A percentile compares a stretch with the other conserved stretches of the same genome.
These are phyloP conservation scores for Monarcha castaneiventris DNA, from an alignment of 2,113 vertebrate species.

Conservation along the genomic window DNA sequence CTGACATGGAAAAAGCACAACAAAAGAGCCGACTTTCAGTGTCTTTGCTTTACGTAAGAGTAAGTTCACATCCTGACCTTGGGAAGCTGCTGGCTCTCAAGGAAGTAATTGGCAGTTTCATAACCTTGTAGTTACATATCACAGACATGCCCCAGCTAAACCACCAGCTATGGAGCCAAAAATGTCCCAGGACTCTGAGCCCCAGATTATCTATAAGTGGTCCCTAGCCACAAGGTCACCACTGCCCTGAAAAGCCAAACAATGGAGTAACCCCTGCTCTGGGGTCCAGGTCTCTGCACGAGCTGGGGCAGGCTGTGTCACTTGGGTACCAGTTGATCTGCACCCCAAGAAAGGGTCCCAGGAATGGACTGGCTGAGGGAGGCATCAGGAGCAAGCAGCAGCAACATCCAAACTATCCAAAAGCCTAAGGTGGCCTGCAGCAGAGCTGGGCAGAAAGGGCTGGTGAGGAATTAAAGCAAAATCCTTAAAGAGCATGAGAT, in stretches of 20 bases:
- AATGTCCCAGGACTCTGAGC: neutral
- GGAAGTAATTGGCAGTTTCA: neutral
- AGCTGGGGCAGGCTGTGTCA: neutral
- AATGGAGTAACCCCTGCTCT: accelerated
- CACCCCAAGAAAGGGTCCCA: neutral
- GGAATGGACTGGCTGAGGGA: neutral
- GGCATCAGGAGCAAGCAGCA: neutral
- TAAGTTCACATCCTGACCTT: neutral
- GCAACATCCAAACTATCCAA: neutral
- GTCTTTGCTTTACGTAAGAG: neutral
- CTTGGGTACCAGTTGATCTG: accelerated
- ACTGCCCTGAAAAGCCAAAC: accelerated
- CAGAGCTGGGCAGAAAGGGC: neutral
- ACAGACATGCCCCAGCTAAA: neutral
- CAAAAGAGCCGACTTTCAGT: neutral
- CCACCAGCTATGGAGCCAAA: neutral
- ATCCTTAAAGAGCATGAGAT: neutral
- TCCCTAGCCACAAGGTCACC: neutral
- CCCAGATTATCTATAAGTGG: neutral
- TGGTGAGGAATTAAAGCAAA: neutral
- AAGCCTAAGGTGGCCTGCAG: neutral
- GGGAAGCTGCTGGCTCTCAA: neutral
- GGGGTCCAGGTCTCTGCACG: neutral
- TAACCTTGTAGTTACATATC: slow-evolving; percentile 6
- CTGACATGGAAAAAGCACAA: neutral